Evolutionary conservation across 2,797 vertebrate species (phyloP), one percentile per base, ranked within the genome.

Genomic region (Poeciliopsis presidionis): DNA sequence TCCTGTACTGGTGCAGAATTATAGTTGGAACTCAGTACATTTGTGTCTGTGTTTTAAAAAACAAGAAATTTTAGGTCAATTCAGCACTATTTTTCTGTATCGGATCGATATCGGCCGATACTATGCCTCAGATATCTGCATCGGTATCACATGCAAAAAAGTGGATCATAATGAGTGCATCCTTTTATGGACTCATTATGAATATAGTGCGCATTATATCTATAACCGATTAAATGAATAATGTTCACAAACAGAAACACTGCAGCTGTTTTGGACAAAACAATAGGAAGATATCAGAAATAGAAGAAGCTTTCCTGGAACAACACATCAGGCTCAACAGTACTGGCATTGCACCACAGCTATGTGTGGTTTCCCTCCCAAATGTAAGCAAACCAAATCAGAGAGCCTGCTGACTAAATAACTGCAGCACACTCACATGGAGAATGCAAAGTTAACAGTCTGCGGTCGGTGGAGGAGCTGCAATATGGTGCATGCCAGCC

Each of bases 401-500:
- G 75, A 78, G 81, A 76, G 70, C 41, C 73, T 76, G 77, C 77
- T 43, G 84, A 85, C 75, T 87, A 55, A 88, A 89, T 84, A 87
- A 82, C 80, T 73, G 49, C 80, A 65, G 49, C 87, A 88, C 81
- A 85, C 84, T 82, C 77, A 80, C 85, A 73, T 78, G 72, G 87
- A 89, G 89, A 90, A 91, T 81, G 84, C 88, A 83, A 89, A 75
- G 82, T 87, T 90, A 89, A 91, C 20, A 59, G 84, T 81, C 75
- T 84, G 89, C 75, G 89, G 93, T 81, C 76, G 89, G 93, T 81
- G 55, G 51, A 89, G 77, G 46, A 87, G 77, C 77, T 69, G 79
- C 86, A 73, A 73, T 82, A 74, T 2, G 72, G 72, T 49, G 74
- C 77, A 84, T 82, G 74, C 80, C 89, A 82, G 86, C 76, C 77